Evolutionary conservation across 2,888 invertebrate species (phyloP).

Genomic region (Chalcis sispes): DNA sequence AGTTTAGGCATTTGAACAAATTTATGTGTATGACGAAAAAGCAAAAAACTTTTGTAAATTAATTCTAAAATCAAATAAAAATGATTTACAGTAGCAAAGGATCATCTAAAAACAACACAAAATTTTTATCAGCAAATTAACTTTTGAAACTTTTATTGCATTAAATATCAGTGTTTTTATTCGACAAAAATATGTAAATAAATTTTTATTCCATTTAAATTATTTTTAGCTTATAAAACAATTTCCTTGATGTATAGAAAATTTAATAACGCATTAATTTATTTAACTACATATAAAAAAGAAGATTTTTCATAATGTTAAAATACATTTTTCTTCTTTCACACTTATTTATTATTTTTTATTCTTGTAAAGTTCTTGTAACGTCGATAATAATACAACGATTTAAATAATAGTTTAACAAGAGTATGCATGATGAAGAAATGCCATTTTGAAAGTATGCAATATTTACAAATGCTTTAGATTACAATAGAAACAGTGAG

Average conservation of each 20-base stretch:
- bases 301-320: slow-evolving; percentile 29
- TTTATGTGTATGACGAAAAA: slow-evolving; percentile 3
- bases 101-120: slow-evolving; percentile 6
- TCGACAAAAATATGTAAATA: slow-evolving; percentile 49
- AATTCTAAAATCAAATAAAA: no score
- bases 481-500: slow-evolving; percentile 27
- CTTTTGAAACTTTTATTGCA: slow-evolving; percentile 55
- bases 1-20: background rate
- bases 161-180: slow-evolving; percentile 48
- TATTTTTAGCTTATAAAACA: slow-evolving; percentile 39
- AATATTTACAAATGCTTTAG: slow-evolving; percentile 47
- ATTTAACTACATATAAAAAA: slow-evolving; percentile 39
- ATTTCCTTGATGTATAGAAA: slow-evolving; percentile 49
- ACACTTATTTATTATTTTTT: slow-evolving; percentile 38
- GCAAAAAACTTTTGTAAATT: slow-evolving; percentile 12
- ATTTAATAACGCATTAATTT: slow-evolving; percentile 47
- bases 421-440: slow-evolving; percentile 27
- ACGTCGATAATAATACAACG: slow-evolving; percentile 30
- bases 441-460: slow-evolving; percentile 37
- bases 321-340: slow-evolving; percentile 17
- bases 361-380: slow-evolving; percentile 31
- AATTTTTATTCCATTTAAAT: slow-evolving; percentile 47
- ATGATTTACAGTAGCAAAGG: slow-evolving; percentile 18
- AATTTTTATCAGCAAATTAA: slow-evolving; percentile 47
- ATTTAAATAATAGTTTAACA: slow-evolving; percentile 39